These are phyloP conservation scores for Corythornis vintsioides DNA, from an alignment of 2,113 vertebrate genomes.

Conservation along the genomic window DNA sequence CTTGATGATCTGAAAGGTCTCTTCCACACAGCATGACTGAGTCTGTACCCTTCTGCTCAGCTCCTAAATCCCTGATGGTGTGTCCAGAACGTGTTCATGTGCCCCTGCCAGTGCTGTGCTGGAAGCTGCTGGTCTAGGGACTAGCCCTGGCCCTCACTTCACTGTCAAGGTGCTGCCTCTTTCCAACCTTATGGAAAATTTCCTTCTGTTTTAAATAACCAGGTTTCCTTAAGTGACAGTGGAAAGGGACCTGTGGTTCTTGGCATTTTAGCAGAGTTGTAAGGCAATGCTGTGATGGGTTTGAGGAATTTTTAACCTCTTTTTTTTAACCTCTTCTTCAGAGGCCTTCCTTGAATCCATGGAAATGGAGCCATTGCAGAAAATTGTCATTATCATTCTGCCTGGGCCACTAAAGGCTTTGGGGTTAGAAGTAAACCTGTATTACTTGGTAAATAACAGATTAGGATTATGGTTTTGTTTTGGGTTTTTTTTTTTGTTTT, in stretches of 20 bases:
- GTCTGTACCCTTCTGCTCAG: too few species aligned
- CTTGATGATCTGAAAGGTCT: too few species aligned
- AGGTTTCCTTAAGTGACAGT: neutral
- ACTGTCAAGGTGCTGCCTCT: neutral
- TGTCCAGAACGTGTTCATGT: rapidly evolving
- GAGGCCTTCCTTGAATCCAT: neutral
- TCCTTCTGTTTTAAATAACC: neutral
- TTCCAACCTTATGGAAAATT: neutral
- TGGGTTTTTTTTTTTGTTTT: too few species aligned
- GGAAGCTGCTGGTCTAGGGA: neutral
- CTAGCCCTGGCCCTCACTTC: neutral
- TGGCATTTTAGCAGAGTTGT: neutral
- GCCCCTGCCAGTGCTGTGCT: neutral
- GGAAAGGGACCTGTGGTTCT: neutral
- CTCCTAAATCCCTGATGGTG: neutral
- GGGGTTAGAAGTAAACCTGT: neutral
- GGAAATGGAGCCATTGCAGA: neutral
- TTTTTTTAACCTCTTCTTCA: neutral
- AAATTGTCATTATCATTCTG: neutral
- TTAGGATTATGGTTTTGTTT: neutral
- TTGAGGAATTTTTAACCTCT: neutral
- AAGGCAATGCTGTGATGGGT: neutral
- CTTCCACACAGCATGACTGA: too few species aligned
- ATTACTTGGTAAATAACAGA: neutral
- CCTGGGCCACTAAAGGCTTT: neutral